Conservation (phyloP, 2,888 invertebrate genomes). For the Scaptomyza flava region DNA sequence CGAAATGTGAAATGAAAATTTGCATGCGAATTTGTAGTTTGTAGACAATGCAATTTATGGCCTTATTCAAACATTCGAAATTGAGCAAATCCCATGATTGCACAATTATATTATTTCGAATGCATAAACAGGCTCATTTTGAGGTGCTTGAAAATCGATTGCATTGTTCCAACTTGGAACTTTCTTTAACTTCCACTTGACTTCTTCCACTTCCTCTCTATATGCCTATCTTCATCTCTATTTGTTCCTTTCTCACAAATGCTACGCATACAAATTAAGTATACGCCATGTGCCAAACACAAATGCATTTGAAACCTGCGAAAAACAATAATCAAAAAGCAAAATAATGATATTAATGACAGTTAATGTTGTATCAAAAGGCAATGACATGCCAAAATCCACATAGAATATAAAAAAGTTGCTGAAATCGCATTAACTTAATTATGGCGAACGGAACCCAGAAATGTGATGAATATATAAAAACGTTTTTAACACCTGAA, state of each 20-base stretch:
- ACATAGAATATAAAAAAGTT: conserved; percentile 8
- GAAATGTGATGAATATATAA: conserved; percentile 25
- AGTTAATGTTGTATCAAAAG: neutral
- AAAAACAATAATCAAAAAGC: neutral
- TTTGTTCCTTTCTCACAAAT: no score
- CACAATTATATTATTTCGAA: conserved; percentile 22
- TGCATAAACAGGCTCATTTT: neutral
- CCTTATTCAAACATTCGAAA: conserved; percentile 24
- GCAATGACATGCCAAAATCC: conserved; percentile 23
- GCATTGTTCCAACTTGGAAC: no score
- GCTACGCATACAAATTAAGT: conserved; percentile 7
- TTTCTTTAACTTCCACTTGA: no score
- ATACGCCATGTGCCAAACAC: conserved; percentile 15
- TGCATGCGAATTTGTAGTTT: conserved; percentile 33
- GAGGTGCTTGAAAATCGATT: no score
- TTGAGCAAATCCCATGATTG: conserved; percentile 6
- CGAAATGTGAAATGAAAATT: conserved; percentile 40
- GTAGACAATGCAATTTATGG: conserved; percentile 49
- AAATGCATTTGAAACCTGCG: neutral
- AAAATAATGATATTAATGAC: neutral
- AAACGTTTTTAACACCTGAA: conserved; percentile 46
- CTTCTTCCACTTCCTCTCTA: neutral
- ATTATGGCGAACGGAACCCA: conserved; percentile 24
- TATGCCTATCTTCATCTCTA: neutral
- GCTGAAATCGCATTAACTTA: conserved; percentile 32